Evolutionary conservation across 2,113 vertebrate genomes (phyloP).

Genomic region (Tragelaphus buxtoni): DNA sequence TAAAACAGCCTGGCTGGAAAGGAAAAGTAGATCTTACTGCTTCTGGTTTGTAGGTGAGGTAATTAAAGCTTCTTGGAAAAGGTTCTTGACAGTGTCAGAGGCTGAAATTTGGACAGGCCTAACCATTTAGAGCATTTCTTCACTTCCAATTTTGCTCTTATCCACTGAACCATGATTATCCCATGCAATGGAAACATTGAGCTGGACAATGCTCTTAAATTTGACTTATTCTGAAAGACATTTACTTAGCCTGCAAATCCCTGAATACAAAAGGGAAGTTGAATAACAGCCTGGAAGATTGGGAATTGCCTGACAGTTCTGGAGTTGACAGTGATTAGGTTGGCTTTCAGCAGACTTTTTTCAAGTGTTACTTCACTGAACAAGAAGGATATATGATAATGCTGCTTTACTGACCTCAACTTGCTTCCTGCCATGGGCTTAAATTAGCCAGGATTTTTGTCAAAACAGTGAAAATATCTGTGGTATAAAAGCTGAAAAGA

Average conservation of each 20-base stretch:
- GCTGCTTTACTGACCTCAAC: slow-evolving; percentile 19
- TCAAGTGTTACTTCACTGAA: background rate
- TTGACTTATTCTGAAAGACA: slow-evolving; percentile 22
- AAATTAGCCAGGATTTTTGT: slow-evolving; percentile 33
- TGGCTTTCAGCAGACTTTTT: background rate
- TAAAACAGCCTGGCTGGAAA: background rate
- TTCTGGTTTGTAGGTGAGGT: background rate
- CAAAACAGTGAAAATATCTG: slow-evolving; percentile 14
- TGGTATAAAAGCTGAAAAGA: background rate
- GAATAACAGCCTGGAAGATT: background rate
- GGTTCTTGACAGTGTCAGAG: background rate
- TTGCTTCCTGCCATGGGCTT: slow-evolving; percentile 13
- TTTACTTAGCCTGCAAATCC: background rate
- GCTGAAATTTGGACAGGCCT: background rate
- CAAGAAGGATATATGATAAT: slow-evolving; percentile 4
- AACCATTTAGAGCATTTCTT: background rate
- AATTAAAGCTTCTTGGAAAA: background rate
- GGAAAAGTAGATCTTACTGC: background rate
- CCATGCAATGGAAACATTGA: background rate
- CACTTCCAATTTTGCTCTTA: slow-evolving; percentile 9
- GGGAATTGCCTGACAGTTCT: background rate
- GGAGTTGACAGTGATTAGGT: background rate
- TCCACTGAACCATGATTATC: background rate
- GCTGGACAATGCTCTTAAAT: background rate
- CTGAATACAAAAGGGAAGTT: background rate